Base-by-base conservation (phyloP, 2,797 vertebrate genomes). In the Staurois parvus region DNA sequence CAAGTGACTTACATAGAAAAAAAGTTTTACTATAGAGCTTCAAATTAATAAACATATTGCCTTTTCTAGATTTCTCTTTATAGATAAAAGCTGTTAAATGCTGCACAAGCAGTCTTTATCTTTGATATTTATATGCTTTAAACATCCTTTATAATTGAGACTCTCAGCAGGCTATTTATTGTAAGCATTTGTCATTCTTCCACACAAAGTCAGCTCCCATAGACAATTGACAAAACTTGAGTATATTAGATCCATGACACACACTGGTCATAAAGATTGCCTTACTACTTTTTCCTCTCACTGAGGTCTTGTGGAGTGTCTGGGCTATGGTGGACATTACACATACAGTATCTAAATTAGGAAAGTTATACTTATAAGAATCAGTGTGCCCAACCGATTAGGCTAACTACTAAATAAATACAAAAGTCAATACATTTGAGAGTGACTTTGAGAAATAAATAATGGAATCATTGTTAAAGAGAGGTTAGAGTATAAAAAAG, bases 141-240 rank as follows among this genome's bases (percentile, higher is more conserved):
- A 67, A 40, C 45, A 72, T 77, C 5, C 73, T 68, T 17, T 66
- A 69, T 40, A 82, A 76, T 77, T 59, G 30, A 77, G 28, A 32
- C 32, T 84, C 82, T 29, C 82, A 77, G 82, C 82, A 84, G 75
- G 82, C 30, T 32, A 70, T 59, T 84, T 72, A 77, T 42, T 84
- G 30, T 72, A 84, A 84, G 62, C 42, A 77, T 42, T 78, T 72
- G 72, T 66, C 37, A 81, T 76, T 76, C 78, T 80, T 67, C 56
- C 40, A 74, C 56, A 28, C 37, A 67, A 56, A 66, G 32, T 62
- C 26, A 30, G 75, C 42, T 81, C 42, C 26, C 26, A 40, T 64
- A 29, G 48, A 64, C 66, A 30, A 67, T 48, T 62, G 42, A 74
- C 67, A 84, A 72, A 26, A 73, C 76, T 79, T 72, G 75, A 72